Evolutionary conservation across 2,113 vertebrate species (phyloP).

Genomic region (Sinocyclocheilus rhinocerous): DNA sequence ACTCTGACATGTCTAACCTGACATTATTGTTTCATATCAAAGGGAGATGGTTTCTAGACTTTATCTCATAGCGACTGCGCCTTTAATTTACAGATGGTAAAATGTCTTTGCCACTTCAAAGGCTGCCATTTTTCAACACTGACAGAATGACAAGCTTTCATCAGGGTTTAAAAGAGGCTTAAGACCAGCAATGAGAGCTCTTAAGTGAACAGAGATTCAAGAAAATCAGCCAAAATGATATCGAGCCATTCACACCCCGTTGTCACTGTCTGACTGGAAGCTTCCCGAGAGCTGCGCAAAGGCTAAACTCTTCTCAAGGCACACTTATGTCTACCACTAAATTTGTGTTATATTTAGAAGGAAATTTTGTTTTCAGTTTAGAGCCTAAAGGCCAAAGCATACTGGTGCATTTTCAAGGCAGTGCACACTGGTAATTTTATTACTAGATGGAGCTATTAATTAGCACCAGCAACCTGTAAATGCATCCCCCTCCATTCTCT

Average conservation of each 20-base stretch:
- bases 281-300: not conserved
- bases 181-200: slow-evolving; percentile 31
- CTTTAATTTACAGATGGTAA: slow-evolving; percentile 37
- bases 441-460: not conserved
- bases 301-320: too few species aligned
- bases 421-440: not conserved
- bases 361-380: not conserved
- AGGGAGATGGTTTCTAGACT: slow-evolving; percentile 18
- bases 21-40: slow-evolving; percentile 47
- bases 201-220: not conserved
- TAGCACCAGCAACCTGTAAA: too few species aligned
- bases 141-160: slow-evolving; percentile 24
- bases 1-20: not conserved
- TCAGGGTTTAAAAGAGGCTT: slow-evolving; percentile 35
- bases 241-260: not conserved
- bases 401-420: not conserved
- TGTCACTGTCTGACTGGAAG: not conserved
- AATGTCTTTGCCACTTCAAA: slow-evolving; percentile 36
- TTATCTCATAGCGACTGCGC: not conserved
- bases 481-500: not conserved
- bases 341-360: not conserved
- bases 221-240: slow-evolving; percentile 10
- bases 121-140: not conserved
- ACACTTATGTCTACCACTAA: not conserved
- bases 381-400: not conserved